A percentile compares a stretch with the other conserved stretches of the same genome.
Conservation (phyloP, 2,113 vertebrate genomes). For the Elachura formosa region DNA sequence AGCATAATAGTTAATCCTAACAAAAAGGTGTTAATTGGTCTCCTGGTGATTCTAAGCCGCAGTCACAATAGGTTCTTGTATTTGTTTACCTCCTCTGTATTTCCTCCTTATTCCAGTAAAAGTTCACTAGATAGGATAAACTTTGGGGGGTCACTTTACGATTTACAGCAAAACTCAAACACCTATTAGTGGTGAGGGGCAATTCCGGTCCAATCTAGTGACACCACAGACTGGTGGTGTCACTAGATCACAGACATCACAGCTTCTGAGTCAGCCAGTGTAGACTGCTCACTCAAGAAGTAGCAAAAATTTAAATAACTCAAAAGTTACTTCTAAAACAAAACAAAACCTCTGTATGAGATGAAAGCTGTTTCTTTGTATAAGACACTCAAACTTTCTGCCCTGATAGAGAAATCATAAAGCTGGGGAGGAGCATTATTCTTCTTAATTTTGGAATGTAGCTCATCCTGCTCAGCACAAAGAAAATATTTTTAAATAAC, state of each 20-base stretch:
- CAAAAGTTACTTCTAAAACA: neutral
- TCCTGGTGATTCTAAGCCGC: constrained; percentile 51
- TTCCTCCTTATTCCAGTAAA: constrained; percentile 45
- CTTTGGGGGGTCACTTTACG: neutral
- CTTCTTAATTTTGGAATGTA: neutral
- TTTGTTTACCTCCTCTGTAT: constrained; percentile 48
- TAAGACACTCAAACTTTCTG: neutral
- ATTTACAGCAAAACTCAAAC: neutral
- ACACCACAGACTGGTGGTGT: neutral
- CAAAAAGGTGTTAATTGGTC: constrained; percentile 71
- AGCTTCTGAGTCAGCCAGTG: neutral
- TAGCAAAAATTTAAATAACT: neutral
- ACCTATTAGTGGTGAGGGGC: neutral
- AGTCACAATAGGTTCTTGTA: constrained; percentile 16
- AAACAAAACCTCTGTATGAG: neutral
- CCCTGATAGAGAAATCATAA: neutral
- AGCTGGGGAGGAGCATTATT: neutral
- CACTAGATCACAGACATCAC: no score
- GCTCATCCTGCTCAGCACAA: neutral
- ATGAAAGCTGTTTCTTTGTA: neutral
- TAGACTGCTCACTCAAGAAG: neutral
- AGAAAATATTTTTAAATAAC: neutral
- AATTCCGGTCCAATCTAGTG: neutral
- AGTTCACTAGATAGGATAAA: constrained; percentile 1
- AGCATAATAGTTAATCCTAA: constrained; percentile 57